Evolutionary conservation across 2,888 invertebrate species (phyloP), one percentile per base, ranked within the genome.

Genomic region (Megaustenia siamemsis): DNA sequence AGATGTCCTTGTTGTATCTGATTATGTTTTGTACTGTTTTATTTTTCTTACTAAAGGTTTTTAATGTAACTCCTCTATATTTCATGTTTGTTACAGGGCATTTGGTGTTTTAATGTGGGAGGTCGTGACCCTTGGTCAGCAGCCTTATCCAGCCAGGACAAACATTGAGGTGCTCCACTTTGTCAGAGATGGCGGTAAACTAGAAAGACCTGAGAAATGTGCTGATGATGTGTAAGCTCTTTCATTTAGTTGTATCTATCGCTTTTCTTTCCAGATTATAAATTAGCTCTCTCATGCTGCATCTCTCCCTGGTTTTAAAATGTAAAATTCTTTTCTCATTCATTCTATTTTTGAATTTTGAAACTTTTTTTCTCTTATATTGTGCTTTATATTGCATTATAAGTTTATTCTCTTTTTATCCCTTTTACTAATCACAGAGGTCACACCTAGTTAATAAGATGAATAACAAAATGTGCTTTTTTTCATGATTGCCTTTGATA

Each of bases 41-140:
- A n/a, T n/a, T n/a, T n/a, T n/a, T n/a, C n/a, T n/a, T n/a, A n/a
- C n/a, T n/a, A n/a, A n/a, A n/a, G n/a, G n/a, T n/a, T n/a, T n/a
- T n/a, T n/a, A 12, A 45, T 45, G 45, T 45, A 10, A 12, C 45
- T 45, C 45, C 6, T 45, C 45, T 63, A 1, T 73, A 49, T 45
- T 45, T 43, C 24, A 53, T 82, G 53, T 35, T 66, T 60, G 38
- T 66, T 87, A 91, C 32, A 95, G 95, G 95, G 94, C 95, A 6
- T 95, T 94, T 92, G 95, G 95, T 68, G 94, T 99, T 0, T 95
- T 99, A 4, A 96, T 98, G 93, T 99, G 99, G 98, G 99, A 99
- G 95, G 97, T 99, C 76, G 96, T 99, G 93, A 98, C 99, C 0
- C 94, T 99, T 78, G 99, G 99, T 0, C 97, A 98, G 93, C 98